phyloP scores from a whole-genome alignment of 2,113 vertebrate genomes.

The Pelecanus crispus region DNA sequence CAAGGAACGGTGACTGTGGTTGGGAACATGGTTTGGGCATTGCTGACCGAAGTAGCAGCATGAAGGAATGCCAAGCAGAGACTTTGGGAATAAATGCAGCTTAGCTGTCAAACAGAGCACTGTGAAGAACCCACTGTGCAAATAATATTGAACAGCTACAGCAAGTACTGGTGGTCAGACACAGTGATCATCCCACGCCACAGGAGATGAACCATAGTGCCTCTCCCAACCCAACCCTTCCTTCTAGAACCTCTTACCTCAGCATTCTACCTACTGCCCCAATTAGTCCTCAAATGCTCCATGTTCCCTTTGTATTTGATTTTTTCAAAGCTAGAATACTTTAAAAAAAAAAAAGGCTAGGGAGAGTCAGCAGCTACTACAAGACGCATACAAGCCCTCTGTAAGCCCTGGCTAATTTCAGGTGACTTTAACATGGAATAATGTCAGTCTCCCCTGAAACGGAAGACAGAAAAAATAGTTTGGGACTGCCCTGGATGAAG shows the following conservation, averaged over 20 bases:
- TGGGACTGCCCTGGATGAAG: neutral
- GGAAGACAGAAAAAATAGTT: neutral
- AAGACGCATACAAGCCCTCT: neutral
- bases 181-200: neutral
- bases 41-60: neutral
- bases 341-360: neutral
- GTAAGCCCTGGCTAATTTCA: neutral
- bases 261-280: neutral
- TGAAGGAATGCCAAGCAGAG: neutral
- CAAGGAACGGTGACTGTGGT: neutral
- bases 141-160: neutral
- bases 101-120: neutral
- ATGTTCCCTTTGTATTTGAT: neutral
- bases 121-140: neutral
- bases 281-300: neutral
- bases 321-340: neutral
- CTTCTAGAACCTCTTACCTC: neutral
- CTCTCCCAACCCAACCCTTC: neutral
- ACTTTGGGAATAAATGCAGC: neutral
- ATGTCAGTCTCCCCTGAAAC: neutral
- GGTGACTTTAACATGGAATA: neutral
- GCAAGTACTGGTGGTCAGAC: neutral
- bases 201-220: neutral
- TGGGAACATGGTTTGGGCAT: neutral
- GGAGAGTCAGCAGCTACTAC: neutral